Percentiles rank a stretch among this genome's conserved stretches.
These are phyloP conservation scores for Sebastes jordani DNA, from an alignment of 2,797 vertebrate genomes.

Conservation along the genomic window DNA sequence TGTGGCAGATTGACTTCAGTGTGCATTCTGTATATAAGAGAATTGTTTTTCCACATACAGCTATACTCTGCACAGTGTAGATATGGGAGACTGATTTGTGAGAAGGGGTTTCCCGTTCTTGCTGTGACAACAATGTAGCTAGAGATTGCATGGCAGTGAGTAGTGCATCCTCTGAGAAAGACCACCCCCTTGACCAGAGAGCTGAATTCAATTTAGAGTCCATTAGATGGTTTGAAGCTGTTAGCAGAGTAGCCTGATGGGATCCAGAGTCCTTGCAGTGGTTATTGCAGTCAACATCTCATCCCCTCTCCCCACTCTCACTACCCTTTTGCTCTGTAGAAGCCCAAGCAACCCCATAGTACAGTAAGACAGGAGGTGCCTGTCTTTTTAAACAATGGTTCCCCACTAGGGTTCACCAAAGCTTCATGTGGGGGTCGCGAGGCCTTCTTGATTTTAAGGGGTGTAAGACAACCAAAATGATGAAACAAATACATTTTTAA, in stretches of 20 bases:
- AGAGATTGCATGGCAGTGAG: slow-evolving; percentile 14
- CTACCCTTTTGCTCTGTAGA: background rate
- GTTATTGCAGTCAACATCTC: slow-evolving; percentile 25
- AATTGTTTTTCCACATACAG: background rate
- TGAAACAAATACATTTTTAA: too few species aligned
- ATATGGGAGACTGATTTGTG: slow-evolving; percentile 5
- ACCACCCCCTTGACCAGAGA: slow-evolving; percentile 13
- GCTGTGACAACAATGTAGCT: background rate
- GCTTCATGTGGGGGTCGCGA: rapidly evolving
- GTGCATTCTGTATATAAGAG: background rate
- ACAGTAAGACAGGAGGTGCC: background rate
- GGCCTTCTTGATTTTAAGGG: too few species aligned
- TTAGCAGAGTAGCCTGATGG: slow-evolving; percentile 57
- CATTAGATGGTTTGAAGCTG: slow-evolving; percentile 66
- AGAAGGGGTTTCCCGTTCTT: background rate
- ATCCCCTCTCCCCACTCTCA: background rate
- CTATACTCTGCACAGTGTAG: background rate
- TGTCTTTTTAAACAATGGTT: background rate
- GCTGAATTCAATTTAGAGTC: slow-evolving; percentile 71
- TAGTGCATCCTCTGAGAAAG: slow-evolving; percentile 32
- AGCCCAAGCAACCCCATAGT: background rate
- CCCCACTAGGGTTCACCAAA: too few species aligned
- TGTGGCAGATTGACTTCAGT: background rate
- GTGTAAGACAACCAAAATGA: too few species aligned
- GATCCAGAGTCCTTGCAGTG: slow-evolving; percentile 44